These are phyloP conservation scores for Chaenogobius annularis DNA, from an alignment of 2,113 vertebrate species.

Conservation along the genomic window DNA sequence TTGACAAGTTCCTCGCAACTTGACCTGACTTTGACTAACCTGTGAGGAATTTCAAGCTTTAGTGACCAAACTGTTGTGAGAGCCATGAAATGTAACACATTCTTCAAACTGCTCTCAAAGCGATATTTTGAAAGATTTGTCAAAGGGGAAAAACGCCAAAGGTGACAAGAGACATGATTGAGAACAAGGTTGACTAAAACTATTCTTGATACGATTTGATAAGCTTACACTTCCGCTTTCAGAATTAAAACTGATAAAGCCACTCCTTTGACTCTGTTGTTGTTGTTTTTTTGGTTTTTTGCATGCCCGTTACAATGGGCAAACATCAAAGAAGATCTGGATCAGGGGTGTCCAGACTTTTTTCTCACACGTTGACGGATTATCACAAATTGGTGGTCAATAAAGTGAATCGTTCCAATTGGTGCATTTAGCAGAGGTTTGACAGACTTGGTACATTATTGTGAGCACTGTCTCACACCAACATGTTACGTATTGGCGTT, in stretches of 20 bases:
- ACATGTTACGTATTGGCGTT: no score
- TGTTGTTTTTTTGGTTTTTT: no score
- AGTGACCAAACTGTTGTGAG: constrained; percentile 28
- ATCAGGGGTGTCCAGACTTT: background rate
- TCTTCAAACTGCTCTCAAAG: constrained; percentile 15
- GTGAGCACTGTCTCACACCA: background rate
- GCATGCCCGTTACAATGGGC: background rate
- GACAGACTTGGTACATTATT: background rate
- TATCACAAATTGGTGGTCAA: no score
- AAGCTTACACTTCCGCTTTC: no score
- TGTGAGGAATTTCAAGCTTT: constrained; percentile 55
- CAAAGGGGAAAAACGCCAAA: background rate
- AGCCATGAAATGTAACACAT: constrained; percentile 36
- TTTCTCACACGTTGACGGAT: background rate
- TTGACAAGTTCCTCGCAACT: constrained; percentile 37
- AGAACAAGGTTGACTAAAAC: no score
- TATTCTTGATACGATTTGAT: no score
- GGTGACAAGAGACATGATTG: no score
- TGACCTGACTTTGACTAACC: constrained; percentile 42
- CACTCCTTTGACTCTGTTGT: no score
- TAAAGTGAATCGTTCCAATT: no score
- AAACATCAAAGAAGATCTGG: background rate
- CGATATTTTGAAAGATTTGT: background rate
- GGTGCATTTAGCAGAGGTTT: no score
- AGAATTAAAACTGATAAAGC: no score